A percentile compares a stretch with the other conserved stretches of the same genome.
Conservation (phyloP, 1,140 invertebrate genomes). For the Formica selysi region DNA sequence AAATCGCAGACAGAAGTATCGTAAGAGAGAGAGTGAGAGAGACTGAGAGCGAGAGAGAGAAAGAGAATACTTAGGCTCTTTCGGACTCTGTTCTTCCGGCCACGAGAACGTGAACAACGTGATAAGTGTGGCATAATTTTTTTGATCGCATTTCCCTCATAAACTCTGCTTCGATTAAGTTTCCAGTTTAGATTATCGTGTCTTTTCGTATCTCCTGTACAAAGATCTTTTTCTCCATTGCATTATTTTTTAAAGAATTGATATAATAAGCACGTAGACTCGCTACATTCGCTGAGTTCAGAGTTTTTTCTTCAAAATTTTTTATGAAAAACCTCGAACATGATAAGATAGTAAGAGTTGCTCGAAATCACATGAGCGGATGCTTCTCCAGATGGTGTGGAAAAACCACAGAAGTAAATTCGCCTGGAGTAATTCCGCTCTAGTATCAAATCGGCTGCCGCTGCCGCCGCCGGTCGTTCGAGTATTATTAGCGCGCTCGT, state of each 20-base stretch:
- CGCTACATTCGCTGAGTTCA: not conserved
- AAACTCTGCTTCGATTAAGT: conserved; percentile 59
- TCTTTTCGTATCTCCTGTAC: not conserved
- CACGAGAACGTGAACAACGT: conserved; percentile 57
- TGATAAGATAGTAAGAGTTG: not conserved
- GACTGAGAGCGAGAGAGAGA: not conserved
- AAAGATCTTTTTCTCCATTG: not conserved
- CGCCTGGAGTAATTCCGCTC: conserved; percentile 16
- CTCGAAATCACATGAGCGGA: not conserved
- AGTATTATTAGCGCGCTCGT: conserved; percentile 60
- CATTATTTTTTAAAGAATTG: not conserved
- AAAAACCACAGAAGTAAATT: conserved; percentile 32
- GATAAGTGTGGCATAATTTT: conserved; percentile 60
- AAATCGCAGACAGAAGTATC: conserved; percentile 52
- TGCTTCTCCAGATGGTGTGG: not conserved
- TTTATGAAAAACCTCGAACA: not conserved
- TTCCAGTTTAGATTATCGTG: conserved; percentile 45
- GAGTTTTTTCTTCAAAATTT: not conserved
- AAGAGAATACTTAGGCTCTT: conserved; percentile 20
- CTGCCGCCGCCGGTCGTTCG: conserved; percentile 16
- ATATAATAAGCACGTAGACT: not conserved
- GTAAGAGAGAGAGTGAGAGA: not conserved
- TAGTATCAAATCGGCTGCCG: conserved; percentile 26
- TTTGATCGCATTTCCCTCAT: conserved; percentile 32
- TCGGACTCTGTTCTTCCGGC: conserved; percentile 71